phyloP scores from a whole-genome alignment of 2,888 invertebrate genomes.

The Trachelus troglodyta region DNA sequence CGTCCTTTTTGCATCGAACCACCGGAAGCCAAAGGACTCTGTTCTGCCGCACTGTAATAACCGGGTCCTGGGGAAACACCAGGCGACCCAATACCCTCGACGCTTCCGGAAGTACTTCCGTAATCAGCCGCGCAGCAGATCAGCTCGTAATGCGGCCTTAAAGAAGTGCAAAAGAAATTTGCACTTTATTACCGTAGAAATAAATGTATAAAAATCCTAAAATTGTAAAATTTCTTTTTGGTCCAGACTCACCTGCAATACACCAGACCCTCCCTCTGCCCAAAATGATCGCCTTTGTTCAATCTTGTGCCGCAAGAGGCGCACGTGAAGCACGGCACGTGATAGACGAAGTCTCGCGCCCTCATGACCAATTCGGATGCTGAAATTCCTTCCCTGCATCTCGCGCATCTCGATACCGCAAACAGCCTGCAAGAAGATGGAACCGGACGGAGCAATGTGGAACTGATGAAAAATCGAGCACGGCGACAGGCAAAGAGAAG shows the following conservation, averaged over 20 bases:
- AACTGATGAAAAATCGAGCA: not conserved
- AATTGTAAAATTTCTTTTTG: constrained; percentile 4
- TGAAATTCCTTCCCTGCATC: constrained; percentile 86
- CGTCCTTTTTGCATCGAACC: constrained; percentile 78
- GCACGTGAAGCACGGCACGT: constrained; percentile 91
- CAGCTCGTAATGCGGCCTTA: constrained; percentile 77
- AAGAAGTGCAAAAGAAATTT: not conserved
- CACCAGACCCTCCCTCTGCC: constrained; percentile 84
- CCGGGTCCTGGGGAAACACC: constrained; percentile 73
- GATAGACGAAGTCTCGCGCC: constrained; percentile 87
- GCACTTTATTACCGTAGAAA: not conserved
- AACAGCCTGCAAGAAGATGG: constrained; percentile 77
- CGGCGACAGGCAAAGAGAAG: constrained; percentile 2
- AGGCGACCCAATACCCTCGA: constrained; percentile 71
- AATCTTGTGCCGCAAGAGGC: constrained; percentile 84
- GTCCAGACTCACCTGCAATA: constrained; percentile 70
- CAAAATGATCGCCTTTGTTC: constrained; percentile 91
- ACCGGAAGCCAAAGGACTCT: constrained; percentile 56
- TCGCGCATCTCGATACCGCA: constrained; percentile 85
- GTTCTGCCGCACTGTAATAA: constrained; percentile 72
- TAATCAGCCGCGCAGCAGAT: constrained; percentile 69
- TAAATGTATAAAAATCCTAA: not conserved
- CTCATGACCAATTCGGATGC: constrained; percentile 93
- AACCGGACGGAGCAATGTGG: not conserved
- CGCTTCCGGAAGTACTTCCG: constrained; percentile 73